A percentile compares a stretch with the other conserved stretches of the same genome.
phyloP scores from a whole-genome alignment of 2,113 vertebrate genomes.

The Psittacus erithacus region DNA sequence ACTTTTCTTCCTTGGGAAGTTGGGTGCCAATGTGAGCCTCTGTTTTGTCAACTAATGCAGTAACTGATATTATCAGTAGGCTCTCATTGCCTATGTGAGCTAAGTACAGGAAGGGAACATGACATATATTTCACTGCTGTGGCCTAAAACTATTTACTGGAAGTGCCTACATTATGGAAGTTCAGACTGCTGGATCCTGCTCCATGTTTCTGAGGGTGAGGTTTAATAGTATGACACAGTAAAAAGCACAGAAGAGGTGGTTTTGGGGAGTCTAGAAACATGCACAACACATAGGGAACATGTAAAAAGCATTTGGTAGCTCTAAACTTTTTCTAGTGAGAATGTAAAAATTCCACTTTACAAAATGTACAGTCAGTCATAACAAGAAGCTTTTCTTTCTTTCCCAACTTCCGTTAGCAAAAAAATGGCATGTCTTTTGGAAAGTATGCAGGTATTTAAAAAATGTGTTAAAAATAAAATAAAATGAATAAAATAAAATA shows the following conservation, averaged over 20 bases:
- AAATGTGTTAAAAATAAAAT: not conserved
- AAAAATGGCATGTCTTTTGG: not conserved
- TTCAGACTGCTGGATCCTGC: not conserved
- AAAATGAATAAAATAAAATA: not conserved
- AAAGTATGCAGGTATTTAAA: not conserved
- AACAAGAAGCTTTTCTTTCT: not conserved
- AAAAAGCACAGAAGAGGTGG: not conserved
- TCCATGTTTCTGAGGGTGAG: not conserved
- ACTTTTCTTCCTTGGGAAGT: not conserved
- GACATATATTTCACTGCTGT: not conserved
- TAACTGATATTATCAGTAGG: fast-evolving
- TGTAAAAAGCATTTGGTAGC: not conserved
- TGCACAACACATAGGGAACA: not conserved
- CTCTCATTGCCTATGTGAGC: not conserved
- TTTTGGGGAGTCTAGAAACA: not conserved
- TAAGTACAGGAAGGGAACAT: not conserved
- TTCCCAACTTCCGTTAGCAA: not conserved
- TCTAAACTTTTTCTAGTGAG: not conserved
- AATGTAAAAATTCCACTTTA: not conserved
- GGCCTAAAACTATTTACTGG: not conserved
- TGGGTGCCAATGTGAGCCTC: not conserved
- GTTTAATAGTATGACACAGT: not conserved
- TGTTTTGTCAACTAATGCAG: not conserved
- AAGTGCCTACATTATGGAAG: not conserved
- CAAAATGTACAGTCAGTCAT: not conserved